Evolutionary conservation across 2,888 invertebrate species (phyloP).

Genomic region (Lampropteryx suffumata): DNA sequence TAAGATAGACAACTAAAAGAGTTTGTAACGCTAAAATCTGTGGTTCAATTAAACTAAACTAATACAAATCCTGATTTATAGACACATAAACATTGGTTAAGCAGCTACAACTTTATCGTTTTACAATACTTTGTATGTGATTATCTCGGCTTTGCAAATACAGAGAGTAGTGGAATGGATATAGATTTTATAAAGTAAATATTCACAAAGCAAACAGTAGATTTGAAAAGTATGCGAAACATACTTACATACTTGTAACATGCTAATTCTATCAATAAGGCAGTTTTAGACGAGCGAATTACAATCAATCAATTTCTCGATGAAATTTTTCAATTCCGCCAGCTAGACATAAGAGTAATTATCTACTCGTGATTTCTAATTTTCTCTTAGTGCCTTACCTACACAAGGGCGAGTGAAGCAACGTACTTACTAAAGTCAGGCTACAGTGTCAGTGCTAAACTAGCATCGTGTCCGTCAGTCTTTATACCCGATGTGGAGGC

Average conservation of each 20-base stretch:
- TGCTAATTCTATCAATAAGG: conserved; percentile 36
- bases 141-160: conserved; percentile 22
- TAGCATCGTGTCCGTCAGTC: conserved; percentile 11
- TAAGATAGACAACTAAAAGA: conserved; percentile 5
- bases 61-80: conserved; percentile 27
- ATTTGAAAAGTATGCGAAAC: conserved; percentile 33
- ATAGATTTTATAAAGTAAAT: conserved; percentile 30
- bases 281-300: conserved; percentile 7
- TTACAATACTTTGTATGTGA: conserved; percentile 24
- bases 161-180: conserved; percentile 8
- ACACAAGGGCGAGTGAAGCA: conserved; percentile 1
- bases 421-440: not conserved
- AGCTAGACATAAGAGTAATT: too few relatives aligned
- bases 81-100: conserved; percentile 19
- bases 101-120: conserved; percentile 32
- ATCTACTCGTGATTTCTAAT: too few relatives aligned
- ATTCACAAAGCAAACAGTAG: conserved; percentile 25
- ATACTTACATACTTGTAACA: too few relatives aligned
- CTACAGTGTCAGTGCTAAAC: too few relatives aligned
- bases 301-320: not conserved
- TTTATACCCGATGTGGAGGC: conserved; percentile 11
- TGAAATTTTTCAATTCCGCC: too few relatives aligned
- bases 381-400: not conserved
- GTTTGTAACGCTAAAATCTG: conserved; percentile 5
- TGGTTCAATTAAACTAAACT: conserved; percentile 25